A percentile compares a stretch with the other conserved stretches of the same genome.
phyloP scores from a whole-genome alignment of 2,113 vertebrate species.

The Poicephalus meyeri region DNA sequence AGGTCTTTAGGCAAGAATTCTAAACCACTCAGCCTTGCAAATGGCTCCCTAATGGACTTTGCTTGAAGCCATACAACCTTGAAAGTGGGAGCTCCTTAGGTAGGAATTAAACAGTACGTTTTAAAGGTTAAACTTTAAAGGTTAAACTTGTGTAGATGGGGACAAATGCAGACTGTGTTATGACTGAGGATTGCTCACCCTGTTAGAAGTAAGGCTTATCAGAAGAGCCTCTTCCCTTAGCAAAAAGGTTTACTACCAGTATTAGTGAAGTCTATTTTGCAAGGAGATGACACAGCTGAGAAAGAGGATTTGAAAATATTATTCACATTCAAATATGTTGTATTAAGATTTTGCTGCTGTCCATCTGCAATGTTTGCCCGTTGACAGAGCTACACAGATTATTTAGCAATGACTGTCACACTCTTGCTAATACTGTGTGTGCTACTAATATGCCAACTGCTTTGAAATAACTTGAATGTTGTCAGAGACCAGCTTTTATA shows the following conservation, averaged over 20 bases:
- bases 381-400: neutral
- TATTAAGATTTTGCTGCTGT: neutral
- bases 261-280: neutral
- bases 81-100: neutral
- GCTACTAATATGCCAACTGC: neutral
- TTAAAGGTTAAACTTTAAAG: neutral
- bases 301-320: neutral
- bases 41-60: neutral
- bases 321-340: neutral
- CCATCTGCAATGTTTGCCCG: neutral
- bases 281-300: neutral
- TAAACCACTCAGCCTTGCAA: neutral
- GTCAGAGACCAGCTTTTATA: slow-evolving; percentile 7
- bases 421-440: neutral
- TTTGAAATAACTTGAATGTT: neutral
- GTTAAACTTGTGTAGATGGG: neutral
- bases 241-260: neutral
- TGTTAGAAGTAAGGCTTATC: neutral
- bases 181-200: neutral
- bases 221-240: neutral
- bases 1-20: neutral
- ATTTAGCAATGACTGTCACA: neutral
- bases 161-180: neutral
- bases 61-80: neutral
- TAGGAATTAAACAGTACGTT: neutral